A percentile compares a stretch with the other conserved stretches of the same genome.
phyloP scores from a whole-genome alignment of 2,888 invertebrate species.

The Phlogophora meticulosa region DNA sequence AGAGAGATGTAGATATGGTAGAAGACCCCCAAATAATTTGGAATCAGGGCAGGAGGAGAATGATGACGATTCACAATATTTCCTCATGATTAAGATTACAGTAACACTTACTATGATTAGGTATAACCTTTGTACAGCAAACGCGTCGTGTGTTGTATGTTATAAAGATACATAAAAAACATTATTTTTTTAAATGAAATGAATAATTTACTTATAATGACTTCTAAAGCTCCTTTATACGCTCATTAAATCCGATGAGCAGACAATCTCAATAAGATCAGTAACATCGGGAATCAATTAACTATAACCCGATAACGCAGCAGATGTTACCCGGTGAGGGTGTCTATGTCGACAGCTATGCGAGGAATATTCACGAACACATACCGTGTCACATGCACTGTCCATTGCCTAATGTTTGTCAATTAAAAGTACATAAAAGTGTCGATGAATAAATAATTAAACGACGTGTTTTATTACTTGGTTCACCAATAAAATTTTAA shows the following conservation, averaged over 20 bases:
- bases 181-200: slow-evolving; percentile 30
- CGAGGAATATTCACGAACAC: slow-evolving; percentile 23
- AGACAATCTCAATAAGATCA: slow-evolving; percentile 66
- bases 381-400: neutral
- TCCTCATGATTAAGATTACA: slow-evolving; percentile 14
- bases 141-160: slow-evolving; percentile 14
- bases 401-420: neutral
- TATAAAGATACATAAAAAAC: slow-evolving; percentile 16
- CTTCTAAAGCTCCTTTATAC: slow-evolving; percentile 64
- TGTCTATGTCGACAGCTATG: slow-evolving; percentile 34
- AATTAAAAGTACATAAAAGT: slow-evolving; percentile 38
- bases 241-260: slow-evolving; percentile 68
- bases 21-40: no score
- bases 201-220: slow-evolving; percentile 51
- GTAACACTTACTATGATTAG: slow-evolving; percentile 28
- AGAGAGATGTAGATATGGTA: no score
- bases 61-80: slow-evolving; percentile 15
- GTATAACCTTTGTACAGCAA: slow-evolving; percentile 12
- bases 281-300: slow-evolving; percentile 76
- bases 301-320: slow-evolving; percentile 63
- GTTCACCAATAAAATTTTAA: slow-evolving; percentile 36
- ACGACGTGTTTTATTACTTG: slow-evolving; percentile 26
- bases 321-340: slow-evolving; percentile 68
- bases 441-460: slow-evolving; percentile 27
- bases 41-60: no score